Evolutionary conservation across 2,888 invertebrate species (phyloP), one percentile per base, ranked within the genome.

Genomic region (Leptura quadrifasciata): DNA sequence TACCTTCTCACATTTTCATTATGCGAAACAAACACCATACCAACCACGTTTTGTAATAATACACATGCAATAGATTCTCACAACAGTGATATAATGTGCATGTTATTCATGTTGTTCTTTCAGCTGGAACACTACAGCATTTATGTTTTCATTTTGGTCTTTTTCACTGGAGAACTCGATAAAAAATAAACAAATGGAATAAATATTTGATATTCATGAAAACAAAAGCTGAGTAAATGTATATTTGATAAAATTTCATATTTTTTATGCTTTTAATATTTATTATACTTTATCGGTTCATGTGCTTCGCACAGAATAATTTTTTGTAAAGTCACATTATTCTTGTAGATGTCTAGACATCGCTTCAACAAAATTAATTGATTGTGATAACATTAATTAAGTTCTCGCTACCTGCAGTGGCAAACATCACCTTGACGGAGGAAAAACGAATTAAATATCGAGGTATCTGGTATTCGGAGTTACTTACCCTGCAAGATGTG

Each of bases 1-100:
- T 35, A 39, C 39, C 39, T 9, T 39, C 21, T 57, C 21, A 21
- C 57, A 20, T 17, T 57, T 57, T 57, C 57, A 57, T 57, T 57
- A 57, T 21, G 15, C 12, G 12, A 12, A 39, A 39, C 39, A 39
- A 39, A 39, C 39, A 6, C 39, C 12, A 39, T 10, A 9, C 39
- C 39, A 39, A 39, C 39, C 39, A 6, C 15, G 15, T 39, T 35
- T 39, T 39, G 39, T 39, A 15, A 39, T 39, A 39, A 39, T 39
- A 39, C 39, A 39, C 39, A 39, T 39, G 39, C 39, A 39, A 39
- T 39, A 39, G 39, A 39, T 39, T 39, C 39, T 39, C 39, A 39
- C 12, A 39, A 39, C 39, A 39, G 12, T 15, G 39, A 39, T 39
- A 39, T 39, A 39, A 39, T 39, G 15, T 39, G 39, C 39, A 39